Evolutionary conservation across 2,888 invertebrate genomes (phyloP), one percentile per base, ranked within the genome.

Genomic region (Acleris cristana): DNA sequence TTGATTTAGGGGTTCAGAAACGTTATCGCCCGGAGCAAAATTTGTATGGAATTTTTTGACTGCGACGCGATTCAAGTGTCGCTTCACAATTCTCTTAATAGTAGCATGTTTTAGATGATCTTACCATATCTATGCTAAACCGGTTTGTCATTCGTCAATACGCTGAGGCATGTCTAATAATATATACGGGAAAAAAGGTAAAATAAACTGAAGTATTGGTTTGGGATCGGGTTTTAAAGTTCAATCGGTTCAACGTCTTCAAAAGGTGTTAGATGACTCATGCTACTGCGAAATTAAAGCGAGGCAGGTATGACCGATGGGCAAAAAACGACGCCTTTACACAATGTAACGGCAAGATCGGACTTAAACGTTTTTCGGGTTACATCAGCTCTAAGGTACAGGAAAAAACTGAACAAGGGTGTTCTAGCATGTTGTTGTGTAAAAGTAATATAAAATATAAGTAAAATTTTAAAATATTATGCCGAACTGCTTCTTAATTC

Each of bases 191-290:
- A 49, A 40, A 62, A 65, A 65, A 52, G 59, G 21, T 55, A 51
- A 60, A 66, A 53, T 52, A 69, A 30, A 56, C 58, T 66, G 49
- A 64, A 21, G 68, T 65, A 65, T 53, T 16, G 45, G n/a, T 54
- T 54, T 53, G 23, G 49, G 40, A 48, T 40, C 52, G 12, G 12
- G 63, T n/a, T 70, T 64, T 68, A 69, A 69, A 74, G 74, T 78
- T 74, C 74, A 76, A 73, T 75, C 76, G 74, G 79, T 77, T 80
- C 80, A 84, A 81, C 80, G 83, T 79, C 83, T 82, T 72, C 73
- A 74, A 67, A 81, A 79, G 80, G 80, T 80, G 80, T 79, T 81
- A 73, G 65, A 67, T 81, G 83, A 83, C 64, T 82, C 82, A 82
- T 70, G 51, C 73, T 73, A 70, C 48, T 19, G 10, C 40, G 40